Base-by-base conservation (phyloP, 2,888 invertebrate genomes). In the Caenorhabditis macrosperma region DNA sequence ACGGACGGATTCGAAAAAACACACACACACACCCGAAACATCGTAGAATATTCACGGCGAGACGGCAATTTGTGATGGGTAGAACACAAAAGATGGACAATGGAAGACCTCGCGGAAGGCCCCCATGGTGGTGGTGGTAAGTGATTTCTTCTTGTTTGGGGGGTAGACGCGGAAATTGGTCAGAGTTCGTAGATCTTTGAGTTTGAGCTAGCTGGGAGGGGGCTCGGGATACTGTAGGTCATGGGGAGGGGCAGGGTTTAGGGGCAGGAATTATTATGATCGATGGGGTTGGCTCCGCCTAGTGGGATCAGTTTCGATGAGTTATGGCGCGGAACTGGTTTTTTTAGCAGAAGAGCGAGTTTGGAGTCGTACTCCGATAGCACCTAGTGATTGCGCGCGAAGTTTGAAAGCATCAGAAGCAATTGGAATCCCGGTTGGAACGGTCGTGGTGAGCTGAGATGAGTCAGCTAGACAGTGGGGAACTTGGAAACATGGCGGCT, bases 1-100 rank as follows among this genome's bases (percentile, higher is more conserved):
- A 33, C 35, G 48, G 48, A 6, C 44, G 10, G 44, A 66, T n/a
- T n/a, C n/a, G n/a, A n/a, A n/a, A n/a, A n/a, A n/a, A n/a, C n/a
- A n/a, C n/a, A n/a, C n/a, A n/a, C n/a, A n/a, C n/a, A n/a, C n/a
- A n/a, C n/a, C n/a, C n/a, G 10, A 66, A 66, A 66, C 66, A 66
- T 52, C 52, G n/a, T 66, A 66, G 54, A 66, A 66, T 66, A 66
- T 66, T 54, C 66, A 66, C 33, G 33, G 6, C 33, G 33, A 33
- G 33, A 33, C 24, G 22, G 26, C 38, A 52, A 63, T 63, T 64
- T 9, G 26, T 50, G 48, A 17, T 67, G 24, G 24, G 55, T 57
- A 57, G 46, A 20, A 55, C 33, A 57, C 3, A 50, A 54, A 52
- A 52, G 50, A 55, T 55, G 55, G 41, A 66, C 66, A 66, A 54